These are phyloP conservation scores for Crocuta crocuta DNA, from an alignment of 2,113 vertebrate genomes.

Conservation along the genomic window DNA sequence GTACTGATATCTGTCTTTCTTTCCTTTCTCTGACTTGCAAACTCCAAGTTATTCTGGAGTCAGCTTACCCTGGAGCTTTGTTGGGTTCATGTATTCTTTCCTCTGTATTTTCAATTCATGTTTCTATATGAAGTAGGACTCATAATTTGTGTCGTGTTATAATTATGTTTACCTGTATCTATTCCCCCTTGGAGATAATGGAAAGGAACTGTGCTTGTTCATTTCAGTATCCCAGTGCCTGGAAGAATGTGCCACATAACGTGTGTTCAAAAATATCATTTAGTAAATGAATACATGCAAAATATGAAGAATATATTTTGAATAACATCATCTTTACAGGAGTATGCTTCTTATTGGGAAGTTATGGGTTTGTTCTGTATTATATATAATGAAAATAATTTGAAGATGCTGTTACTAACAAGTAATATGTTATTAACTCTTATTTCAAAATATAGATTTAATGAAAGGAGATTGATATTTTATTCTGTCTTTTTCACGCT, in stretches of 20 bases:
- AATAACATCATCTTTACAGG: not conserved
- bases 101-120: not conserved
- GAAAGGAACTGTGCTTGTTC: not conserved
- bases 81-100: not conserved
- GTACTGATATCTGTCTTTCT: not conserved
- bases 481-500: not conserved
- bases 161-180: not conserved
- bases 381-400: constrained; percentile 46
- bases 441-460: constrained; percentile 36
- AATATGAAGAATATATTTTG: not conserved
- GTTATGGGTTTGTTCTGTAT: not conserved
- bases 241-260: not conserved
- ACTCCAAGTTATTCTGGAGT: not conserved
- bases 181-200: not conserved
- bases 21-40: not conserved
- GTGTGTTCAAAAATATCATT: not conserved
- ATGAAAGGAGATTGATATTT: not conserved
- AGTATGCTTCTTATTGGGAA: not conserved
- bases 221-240: not conserved
- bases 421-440: constrained; percentile 39
- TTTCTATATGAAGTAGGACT: not conserved
- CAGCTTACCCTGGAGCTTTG: not conserved
- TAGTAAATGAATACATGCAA: not conserved
- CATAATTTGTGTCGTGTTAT: not conserved
- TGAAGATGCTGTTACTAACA: not conserved